A percentile compares a stretch with the other conserved stretches of the same genome.
Evolutionary conservation across 2,113 vertebrate genomes (phyloP).

Genomic region (Lampris incognitus): DNA sequence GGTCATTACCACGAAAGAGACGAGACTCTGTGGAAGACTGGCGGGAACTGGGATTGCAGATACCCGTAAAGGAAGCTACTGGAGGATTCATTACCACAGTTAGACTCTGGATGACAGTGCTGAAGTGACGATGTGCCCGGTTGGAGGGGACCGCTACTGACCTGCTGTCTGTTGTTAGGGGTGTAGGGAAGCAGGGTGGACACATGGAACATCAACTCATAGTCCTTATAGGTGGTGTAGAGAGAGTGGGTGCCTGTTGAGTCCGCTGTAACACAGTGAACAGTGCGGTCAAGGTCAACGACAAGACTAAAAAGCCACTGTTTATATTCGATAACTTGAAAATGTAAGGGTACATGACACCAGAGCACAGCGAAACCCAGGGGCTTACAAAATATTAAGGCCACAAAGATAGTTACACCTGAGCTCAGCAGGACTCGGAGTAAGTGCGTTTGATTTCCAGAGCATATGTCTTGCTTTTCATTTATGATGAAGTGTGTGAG

Average conservation of each 20-base stretch:
- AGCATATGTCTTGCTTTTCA: no score
- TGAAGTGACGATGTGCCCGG: constrained; percentile 18
- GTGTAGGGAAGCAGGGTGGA: constrained; percentile 97
- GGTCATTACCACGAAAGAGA: constrained; percentile 67
- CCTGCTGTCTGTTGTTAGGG: constrained; percentile 97
- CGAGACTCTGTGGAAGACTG: constrained; percentile 55
- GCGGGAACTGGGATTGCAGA: constrained; percentile 47
- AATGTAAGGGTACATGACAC: constrained; percentile 15
- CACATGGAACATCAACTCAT: constrained; percentile 98
- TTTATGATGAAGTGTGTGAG: constrained; percentile 51
- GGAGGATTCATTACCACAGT: constrained; percentile 47
- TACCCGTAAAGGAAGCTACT: constrained; percentile 45
- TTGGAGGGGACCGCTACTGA: constrained; percentile 63
- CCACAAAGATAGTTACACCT: constrained; percentile 29
- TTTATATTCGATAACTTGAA: constrained; percentile 6
- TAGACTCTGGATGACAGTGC: not conserved
- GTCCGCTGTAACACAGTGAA: constrained; percentile 85
- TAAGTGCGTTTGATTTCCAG: constrained; percentile 32
- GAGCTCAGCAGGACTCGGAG: constrained; percentile 82
- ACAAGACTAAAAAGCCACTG: constrained; percentile 1
- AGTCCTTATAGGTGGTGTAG: constrained; percentile 98
- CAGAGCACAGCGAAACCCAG: not conserved
- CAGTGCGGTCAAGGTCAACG: not conserved
- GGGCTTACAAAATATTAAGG: not conserved
- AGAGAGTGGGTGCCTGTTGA: constrained; percentile 97